Percentiles rank a stretch among this genome's conserved stretches.
These are phyloP conservation scores for Sarotherodon lohbergeri DNA, from an alignment of 2,113 vertebrate genomes.

Conservation along the genomic window DNA sequence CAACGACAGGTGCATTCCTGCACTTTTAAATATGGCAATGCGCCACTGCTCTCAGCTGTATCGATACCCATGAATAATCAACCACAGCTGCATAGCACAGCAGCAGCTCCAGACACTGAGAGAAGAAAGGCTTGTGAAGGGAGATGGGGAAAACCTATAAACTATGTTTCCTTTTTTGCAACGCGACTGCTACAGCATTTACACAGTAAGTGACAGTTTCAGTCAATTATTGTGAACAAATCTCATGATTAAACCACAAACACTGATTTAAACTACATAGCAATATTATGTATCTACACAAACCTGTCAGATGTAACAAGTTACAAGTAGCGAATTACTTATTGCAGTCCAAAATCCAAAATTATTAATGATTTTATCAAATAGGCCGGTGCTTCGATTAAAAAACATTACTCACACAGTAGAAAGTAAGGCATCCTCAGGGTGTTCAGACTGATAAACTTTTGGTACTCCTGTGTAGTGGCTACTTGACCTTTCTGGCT, in stretches of 20 bases:
- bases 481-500: not conserved
- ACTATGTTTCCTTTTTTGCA: not conserved
- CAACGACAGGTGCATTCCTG: slow-evolving; percentile 42
- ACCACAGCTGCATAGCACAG: slow-evolving; percentile 24
- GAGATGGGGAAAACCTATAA: not conserved
- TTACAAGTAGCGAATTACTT: not conserved
- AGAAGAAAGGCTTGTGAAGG: not conserved
- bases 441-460: not conserved
- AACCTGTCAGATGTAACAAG: not conserved
- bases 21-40: slow-evolving; percentile 37
- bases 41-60: slow-evolving; percentile 40
- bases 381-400: not conserved
- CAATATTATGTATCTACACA: not conserved
- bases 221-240: not conserved
- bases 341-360: not conserved
- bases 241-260: not conserved
- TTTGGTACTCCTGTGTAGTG: not conserved
- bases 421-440: not conserved
- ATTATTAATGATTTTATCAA: not conserved
- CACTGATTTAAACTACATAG: not conserved
- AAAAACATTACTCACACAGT: not conserved
- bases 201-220: not conserved
- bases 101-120: slow-evolving; percentile 2
- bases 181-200: not conserved
- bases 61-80: slow-evolving; percentile 63